Conservation (phyloP, 2,888 invertebrate genomes). For the Allolobophora icterica region DNA sequence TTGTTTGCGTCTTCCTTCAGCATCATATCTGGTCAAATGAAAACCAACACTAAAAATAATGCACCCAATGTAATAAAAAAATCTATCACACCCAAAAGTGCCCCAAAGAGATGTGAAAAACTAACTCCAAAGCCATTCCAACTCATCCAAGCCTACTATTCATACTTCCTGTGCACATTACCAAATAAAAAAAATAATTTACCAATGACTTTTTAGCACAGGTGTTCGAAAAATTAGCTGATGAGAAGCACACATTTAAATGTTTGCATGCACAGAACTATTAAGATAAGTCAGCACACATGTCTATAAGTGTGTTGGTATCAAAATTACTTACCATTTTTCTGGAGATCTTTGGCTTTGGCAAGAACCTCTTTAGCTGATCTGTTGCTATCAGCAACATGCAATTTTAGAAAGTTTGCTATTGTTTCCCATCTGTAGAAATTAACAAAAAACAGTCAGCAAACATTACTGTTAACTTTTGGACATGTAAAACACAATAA, state of each 20-base stretch:
- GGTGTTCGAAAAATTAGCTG: background rate
- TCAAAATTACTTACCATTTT: slow-evolving; percentile 64
- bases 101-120: background rate
- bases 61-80: background rate
- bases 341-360: slow-evolving; percentile 93
- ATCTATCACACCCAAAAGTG: background rate
- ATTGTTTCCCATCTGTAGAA: slow-evolving; percentile 82
- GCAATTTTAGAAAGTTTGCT: slow-evolving; percentile 87
- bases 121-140: background rate
- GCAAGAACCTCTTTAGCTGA: slow-evolving; percentile 90
- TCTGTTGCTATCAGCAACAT: slow-evolving; percentile 57
- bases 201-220: background rate
- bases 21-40: slow-evolving; percentile 38
- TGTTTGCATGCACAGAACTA: background rate
- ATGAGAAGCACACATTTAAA: background rate
- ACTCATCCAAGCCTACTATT: background rate
- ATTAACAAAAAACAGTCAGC: background rate
- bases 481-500: background rate
- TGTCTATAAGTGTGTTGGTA: too few relatives aligned
- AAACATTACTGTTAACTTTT: background rate
- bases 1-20: slow-evolving; percentile 87
- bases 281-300: too few relatives aligned
- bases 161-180: too few relatives aligned
- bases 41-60: background rate
- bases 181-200: background rate